phyloP scores from a whole-genome alignment of 2,888 invertebrate genomes.

The Bruchidius siliquastri region DNA sequence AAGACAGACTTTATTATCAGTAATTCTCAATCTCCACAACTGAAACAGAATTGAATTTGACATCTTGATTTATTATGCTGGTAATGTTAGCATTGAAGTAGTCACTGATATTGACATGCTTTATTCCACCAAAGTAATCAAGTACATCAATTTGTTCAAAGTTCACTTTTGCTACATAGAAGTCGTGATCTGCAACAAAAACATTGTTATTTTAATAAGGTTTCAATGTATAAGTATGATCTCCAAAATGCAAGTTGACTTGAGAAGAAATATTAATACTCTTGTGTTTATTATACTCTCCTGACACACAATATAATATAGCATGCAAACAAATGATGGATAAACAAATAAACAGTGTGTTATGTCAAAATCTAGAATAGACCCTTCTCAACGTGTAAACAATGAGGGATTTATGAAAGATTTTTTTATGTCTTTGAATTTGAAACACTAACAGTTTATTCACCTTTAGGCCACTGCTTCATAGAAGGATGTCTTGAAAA shows the following conservation, averaged over 20 bases:
- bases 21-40: slow-evolving; percentile 7
- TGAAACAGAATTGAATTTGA: slow-evolving; percentile 6
- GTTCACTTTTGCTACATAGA: slow-evolving; percentile 73
- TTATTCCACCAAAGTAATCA: slow-evolving; percentile 79
- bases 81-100: slow-evolving; percentile 45
- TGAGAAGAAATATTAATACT: too few relatives aligned
- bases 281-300: too few relatives aligned
- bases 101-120: slow-evolving; percentile 59
- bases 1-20: not conserved
- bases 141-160: slow-evolving; percentile 70
- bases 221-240: not conserved
- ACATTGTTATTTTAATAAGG: not conserved
- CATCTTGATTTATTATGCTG: slow-evolving; percentile 18
- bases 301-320: too few relatives aligned
- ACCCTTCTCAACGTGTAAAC: too few relatives aligned
- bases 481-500: slow-evolving; percentile 69
- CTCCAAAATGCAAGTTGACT: too few relatives aligned
- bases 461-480: slow-evolving; percentile 62
- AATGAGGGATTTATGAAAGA: too few relatives aligned
- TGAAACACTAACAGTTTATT: too few relatives aligned
- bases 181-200: slow-evolving; percentile 61
- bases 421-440: too few relatives aligned
- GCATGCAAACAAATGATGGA: too few relatives aligned
- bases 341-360: too few relatives aligned
- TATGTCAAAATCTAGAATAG: too few relatives aligned